These are phyloP conservation scores for Anoncus sp. DNA, from an alignment of 2,888 invertebrate genomes.

Conservation along the genomic window DNA sequence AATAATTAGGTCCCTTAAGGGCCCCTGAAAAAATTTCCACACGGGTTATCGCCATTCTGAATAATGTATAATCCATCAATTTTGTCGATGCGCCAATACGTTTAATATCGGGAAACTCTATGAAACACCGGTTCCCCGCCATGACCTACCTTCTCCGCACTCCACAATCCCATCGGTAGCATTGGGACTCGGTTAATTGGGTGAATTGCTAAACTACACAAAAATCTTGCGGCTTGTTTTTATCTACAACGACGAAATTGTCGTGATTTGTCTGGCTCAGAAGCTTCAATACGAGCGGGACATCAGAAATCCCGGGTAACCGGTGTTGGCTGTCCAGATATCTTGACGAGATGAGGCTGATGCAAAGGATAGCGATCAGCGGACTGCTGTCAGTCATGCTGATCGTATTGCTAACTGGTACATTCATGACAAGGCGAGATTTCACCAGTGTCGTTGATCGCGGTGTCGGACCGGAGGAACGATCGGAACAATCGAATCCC, in stretches of 20 bases:
- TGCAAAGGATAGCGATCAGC: conserved; percentile 81
- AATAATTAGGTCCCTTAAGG: too few species aligned
- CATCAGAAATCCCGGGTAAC: conserved; percentile 72
- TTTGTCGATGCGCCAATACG: too few species aligned
- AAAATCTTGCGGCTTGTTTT: neutral
- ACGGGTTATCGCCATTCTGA: too few species aligned
- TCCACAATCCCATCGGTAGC: too few species aligned
- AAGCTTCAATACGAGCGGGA: conserved; percentile 75
- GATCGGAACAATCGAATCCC: conserved; percentile 76
- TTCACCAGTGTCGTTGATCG: conserved; percentile 77
- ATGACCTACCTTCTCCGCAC: too few species aligned
- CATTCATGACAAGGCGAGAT: conserved; percentile 79
- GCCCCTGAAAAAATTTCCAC: too few species aligned
- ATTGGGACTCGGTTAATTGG: too few species aligned
- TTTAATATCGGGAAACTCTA: too few species aligned
- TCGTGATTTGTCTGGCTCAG: conserved; percentile 47
- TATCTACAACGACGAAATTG: neutral
- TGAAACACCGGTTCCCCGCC: too few species aligned
- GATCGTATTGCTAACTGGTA: conserved; percentile 79
- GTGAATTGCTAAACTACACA: neutral
- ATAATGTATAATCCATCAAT: too few species aligned
- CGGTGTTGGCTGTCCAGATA: conserved; percentile 72
- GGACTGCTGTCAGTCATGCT: conserved; percentile 80
- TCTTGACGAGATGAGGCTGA: conserved; percentile 78
- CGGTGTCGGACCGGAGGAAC: conserved; percentile 78